Percentiles rank a stretch among this genome's conserved stretches.
phyloP scores from a whole-genome alignment of 2,113 vertebrate species.

The Piprites chloris region DNA sequence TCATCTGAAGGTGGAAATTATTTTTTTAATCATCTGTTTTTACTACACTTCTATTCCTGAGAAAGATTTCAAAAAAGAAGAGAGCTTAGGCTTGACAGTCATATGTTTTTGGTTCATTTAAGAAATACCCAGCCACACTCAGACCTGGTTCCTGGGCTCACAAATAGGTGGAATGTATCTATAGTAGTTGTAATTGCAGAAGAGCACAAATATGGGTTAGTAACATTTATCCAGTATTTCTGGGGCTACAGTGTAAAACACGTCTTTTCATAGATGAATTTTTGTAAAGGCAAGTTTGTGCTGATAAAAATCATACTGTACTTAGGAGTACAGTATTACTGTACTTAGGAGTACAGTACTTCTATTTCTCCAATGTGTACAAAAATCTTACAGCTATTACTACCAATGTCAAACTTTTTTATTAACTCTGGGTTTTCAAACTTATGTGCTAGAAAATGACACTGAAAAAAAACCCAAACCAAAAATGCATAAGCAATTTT shows the following conservation, averaged over 20 bases:
- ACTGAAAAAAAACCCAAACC: not conserved
- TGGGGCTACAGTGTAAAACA: not conserved
- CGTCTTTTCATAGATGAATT: not conserved
- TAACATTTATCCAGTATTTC: not conserved
- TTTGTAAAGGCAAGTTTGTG: not conserved
- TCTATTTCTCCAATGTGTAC: not conserved
- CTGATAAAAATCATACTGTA: not conserved
- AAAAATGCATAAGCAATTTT: not conserved
- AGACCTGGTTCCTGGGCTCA: not conserved
- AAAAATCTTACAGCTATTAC: not conserved
- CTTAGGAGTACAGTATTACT: not conserved
- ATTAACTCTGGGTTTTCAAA: not conserved
- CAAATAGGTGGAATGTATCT: not conserved
- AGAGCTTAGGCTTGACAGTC: not conserved
- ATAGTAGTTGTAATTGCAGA: not conserved
- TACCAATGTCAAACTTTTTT: not conserved
- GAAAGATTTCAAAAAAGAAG: not conserved
- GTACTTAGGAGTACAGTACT: not conserved
- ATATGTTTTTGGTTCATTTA: not conserved
- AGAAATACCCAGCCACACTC: not conserved
- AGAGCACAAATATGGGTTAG: not conserved
- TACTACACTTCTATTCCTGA: not conserved
- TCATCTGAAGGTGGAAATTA: not conserved
- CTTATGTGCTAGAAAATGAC: not conserved
- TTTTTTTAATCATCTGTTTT: not conserved